Evolutionary conservation across 2,797 vertebrate genomes (phyloP).

Genomic region (Ispidina lecontei): DNA sequence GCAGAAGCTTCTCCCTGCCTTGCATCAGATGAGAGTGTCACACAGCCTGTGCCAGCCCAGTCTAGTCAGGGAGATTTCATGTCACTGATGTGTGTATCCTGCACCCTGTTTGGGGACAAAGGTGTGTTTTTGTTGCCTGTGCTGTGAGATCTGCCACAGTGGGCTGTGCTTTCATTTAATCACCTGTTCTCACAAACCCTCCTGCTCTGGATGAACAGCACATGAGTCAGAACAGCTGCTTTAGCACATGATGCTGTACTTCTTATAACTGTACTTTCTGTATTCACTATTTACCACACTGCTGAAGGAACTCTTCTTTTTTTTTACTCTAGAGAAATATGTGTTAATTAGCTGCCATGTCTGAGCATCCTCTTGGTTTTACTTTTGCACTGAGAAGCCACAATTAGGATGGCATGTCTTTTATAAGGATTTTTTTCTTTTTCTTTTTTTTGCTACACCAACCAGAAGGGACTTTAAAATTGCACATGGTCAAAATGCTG

Average conservation of each 20-base stretch:
- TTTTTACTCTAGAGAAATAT: background rate
- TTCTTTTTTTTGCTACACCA: background rate
- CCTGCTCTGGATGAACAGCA: background rate
- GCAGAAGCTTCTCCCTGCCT: background rate
- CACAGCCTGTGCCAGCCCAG: background rate
- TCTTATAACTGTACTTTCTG: background rate
- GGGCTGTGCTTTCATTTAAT: background rate
- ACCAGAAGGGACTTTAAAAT: background rate
- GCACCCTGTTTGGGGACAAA: background rate
- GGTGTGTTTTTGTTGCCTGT: background rate
- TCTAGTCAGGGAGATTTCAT: background rate
- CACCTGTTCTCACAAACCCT: background rate
- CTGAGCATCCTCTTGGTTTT: background rate
- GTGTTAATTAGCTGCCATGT: background rate
- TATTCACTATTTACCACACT: constrained; percentile 4
- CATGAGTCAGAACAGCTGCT: background rate
- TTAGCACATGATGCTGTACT: background rate
- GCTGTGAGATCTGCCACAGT: background rate
- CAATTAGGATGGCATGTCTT: background rate
- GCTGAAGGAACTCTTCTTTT: constrained; percentile 3
- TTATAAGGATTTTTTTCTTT: background rate
- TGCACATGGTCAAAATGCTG: background rate
- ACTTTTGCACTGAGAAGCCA: background rate
- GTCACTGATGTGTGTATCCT: background rate
- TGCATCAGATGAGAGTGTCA: background rate